phyloP scores from a whole-genome alignment of 2,888 invertebrate genomes.

The Danaus chrysippus region DNA sequence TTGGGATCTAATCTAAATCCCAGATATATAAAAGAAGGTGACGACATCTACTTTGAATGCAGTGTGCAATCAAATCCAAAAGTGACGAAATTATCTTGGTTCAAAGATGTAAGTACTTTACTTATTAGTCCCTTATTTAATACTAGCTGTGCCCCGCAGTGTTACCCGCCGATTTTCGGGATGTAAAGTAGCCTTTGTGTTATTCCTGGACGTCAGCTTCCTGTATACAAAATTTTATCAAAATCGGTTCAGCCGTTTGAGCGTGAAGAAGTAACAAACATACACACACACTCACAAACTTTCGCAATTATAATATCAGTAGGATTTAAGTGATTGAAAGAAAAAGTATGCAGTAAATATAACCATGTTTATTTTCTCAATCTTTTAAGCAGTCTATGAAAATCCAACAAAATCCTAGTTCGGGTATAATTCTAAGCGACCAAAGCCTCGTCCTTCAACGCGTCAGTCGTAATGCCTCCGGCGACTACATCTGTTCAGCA shows the following conservation, averaged over 20 bases:
- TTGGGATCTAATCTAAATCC: conserved; percentile 90
- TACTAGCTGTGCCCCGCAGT: too few relatives aligned
- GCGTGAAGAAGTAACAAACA: too few relatives aligned
- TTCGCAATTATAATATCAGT: too few relatives aligned
- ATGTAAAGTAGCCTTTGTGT: too few relatives aligned
- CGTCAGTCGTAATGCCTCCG: conserved; percentile 86
- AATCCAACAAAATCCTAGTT: conserved; percentile 87
- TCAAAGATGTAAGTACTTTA: conserved; percentile 80
- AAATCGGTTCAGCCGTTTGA: too few relatives aligned
- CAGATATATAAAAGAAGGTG: conserved; percentile 89
- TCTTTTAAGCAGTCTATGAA: conserved; percentile 81
- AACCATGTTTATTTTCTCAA: conserved; percentile 1
- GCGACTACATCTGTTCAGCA: conserved; percentile 92
- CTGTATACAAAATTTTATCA: too few relatives aligned
- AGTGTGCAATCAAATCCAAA: conserved; percentile 93
- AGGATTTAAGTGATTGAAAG: too few relatives aligned
- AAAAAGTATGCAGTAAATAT: too few relatives aligned
- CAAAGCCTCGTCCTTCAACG: conserved; percentile 94
- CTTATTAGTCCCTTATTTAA: background rate
- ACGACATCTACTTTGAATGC: conserved; percentile 95
- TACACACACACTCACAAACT: too few relatives aligned
- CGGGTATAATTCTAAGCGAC: conserved; percentile 91
- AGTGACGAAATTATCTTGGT: conserved; percentile 90
- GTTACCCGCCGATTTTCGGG: too few relatives aligned
- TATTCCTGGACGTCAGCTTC: too few relatives aligned